Base-by-base conservation (phyloP, 2,888 invertebrate genomes). In the Ceriagrion tenellum region DNA sequence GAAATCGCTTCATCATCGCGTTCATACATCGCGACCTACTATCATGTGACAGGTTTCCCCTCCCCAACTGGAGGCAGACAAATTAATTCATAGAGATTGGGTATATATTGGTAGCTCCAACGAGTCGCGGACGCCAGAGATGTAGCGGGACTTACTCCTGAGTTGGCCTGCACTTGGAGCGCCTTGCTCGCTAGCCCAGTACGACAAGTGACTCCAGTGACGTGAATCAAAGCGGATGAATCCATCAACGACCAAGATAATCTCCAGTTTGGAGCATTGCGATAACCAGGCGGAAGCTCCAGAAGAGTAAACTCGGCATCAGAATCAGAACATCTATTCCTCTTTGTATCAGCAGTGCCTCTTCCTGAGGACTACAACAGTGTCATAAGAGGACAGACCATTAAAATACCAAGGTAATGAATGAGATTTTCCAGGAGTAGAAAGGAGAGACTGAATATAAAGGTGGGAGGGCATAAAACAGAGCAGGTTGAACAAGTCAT, bases 111-210 rank as follows among this genome's bases (percentile, higher is more conserved):
- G 26, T 23, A 12, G 47, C 26, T 12, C 3, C 63, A 0, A 23
- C 30, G 40, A 20, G 35, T 30, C 10, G 35, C 91, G 4, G 23
- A 12, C 40, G 63, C 40, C 91, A 91, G 91, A 91, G 56, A 91
- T 63, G 91, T 91, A 63, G 91, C 0, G 91, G 59, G 91, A 59
- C 63, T 63, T 40, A 13, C 23, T 10, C 91, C 20, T 40, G 91
- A 91, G 91, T 91, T 40, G 63, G 63, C 91, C 91, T 63, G 63
- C 63, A 35, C 30, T 59, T 20, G 47, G 59, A 59, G 59, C 59
- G 59, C 59, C 47, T 59, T 12, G 59, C 59, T 16, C 2, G 35
- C 35, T 35, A 56, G 56, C 30, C 35, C 88, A 12, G 23, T 47
- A 0, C 40, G 47, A 47, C 88, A 26, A 88, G 40, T 47, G 88